These are phyloP conservation scores for Atrichornis clamosus DNA, from an alignment of 2,113 vertebrate species.

Conservation along the genomic window DNA sequence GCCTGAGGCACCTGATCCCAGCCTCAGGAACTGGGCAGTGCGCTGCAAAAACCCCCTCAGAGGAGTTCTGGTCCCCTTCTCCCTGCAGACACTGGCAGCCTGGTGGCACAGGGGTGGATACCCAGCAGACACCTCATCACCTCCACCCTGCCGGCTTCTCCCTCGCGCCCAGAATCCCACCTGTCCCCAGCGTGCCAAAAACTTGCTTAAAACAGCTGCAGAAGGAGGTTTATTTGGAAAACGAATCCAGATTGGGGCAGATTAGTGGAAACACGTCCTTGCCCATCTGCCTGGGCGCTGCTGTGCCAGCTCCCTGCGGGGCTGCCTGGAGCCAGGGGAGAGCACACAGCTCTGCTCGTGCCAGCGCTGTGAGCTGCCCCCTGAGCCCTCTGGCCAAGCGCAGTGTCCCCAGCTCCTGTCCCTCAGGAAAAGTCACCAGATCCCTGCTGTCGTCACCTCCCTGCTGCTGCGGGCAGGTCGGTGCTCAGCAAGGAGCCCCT, in stretches of 20 bases:
- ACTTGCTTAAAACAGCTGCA: not conserved
- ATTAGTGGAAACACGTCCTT: not conserved
- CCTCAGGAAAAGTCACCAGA: no score
- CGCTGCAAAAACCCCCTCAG: not conserved
- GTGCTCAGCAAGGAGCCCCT: not conserved
- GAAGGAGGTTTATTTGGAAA: not conserved
- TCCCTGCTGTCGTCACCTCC: not conserved
- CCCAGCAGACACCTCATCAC: accelerated
- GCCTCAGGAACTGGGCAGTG: accelerated
- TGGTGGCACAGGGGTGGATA: not conserved
- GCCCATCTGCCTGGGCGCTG: not conserved
- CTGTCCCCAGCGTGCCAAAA: accelerated
- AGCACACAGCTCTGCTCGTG: not conserved
- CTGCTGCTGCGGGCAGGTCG: not conserved
- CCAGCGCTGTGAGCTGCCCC: not conserved
- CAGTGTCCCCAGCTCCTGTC: no score
- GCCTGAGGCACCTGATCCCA: not conserved
- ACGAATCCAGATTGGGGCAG: not conserved
- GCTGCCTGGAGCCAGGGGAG: not conserved
- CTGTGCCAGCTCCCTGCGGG: not conserved
- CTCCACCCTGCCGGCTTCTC: not conserved
- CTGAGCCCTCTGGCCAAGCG: not conserved
- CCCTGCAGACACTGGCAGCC: accelerated
- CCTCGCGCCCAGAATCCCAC: not conserved
- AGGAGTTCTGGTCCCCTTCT: accelerated